Evolutionary conservation across 2,888 invertebrate genomes (phyloP), one percentile per base, ranked within the genome.

Genomic region (Metopia argyrocephala): DNA sequence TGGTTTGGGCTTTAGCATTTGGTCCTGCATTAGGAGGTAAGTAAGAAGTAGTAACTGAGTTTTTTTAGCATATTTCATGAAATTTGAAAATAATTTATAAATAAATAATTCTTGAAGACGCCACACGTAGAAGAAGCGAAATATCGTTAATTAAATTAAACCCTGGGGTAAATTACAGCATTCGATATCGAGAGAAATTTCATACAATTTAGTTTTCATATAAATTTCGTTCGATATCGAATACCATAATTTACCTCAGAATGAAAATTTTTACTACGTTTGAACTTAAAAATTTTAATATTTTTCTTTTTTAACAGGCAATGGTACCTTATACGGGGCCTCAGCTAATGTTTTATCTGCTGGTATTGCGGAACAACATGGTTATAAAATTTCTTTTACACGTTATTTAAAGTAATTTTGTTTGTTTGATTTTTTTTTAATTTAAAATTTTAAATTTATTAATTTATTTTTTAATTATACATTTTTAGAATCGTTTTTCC

Each of bases 261-360:
- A 2, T 64, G 20, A 38, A 20, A 18, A 38, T 52, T 52, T 52
- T 21, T 21, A 21, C 5, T 3, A 9, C 9, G 9, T 7, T 12
- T 52, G 15, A n/a, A n/a, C n/a, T n/a, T n/a, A n/a, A n/a, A n/a
- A n/a, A n/a, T n/a, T 12, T 15, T 52, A 27, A 20, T 61, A 57
- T 46, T 38, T 68, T 56, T 52, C 59, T 61, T 5, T 57, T n/a
- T n/a, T n/a, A n/a, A n/a, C n/a, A 96, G 96, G 97, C 74, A 97
- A 97, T 90, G 97, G 97, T 25, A 96, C 97, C 0, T 89, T 97
- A 5, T 96, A 97, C 85, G 97, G 97, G 46, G 96, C 97, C 0
- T 96, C 96, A 20, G 95, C 97, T 0, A 97, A 97, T 90, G 96
- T 97, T 12, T 95, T 97, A 2, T 96, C 96, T 87, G 96, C 97